phyloP scores from a whole-genome alignment of 2,888 invertebrate species.

The Alitta virens region DNA sequence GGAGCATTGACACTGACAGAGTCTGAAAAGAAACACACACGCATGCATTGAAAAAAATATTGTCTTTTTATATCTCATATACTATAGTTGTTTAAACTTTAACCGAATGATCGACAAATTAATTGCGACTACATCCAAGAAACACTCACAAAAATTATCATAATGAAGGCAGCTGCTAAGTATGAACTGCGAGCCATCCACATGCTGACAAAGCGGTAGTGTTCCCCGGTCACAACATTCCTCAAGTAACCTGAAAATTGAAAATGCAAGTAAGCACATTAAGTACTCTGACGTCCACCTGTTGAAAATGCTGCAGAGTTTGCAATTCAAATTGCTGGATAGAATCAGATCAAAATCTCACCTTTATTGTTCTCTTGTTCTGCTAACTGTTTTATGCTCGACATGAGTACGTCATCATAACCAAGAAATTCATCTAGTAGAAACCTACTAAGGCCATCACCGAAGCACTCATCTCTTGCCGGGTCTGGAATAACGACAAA shows the following conservation, averaged over 20 bases:
- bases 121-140: too few species aligned
- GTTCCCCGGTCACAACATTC: slow-evolving; percentile 96
- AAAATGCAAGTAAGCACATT: too few species aligned
- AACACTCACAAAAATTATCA: slow-evolving; percentile 95
- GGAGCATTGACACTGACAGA: slow-evolving; percentile 93
- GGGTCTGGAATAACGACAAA: slow-evolving; percentile 78
- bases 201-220: slow-evolving; percentile 96
- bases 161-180: slow-evolving; percentile 91
- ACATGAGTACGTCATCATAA: slow-evolving; percentile 95
- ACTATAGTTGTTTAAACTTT: too few species aligned
- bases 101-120: too few species aligned
- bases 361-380: slow-evolving; percentile 97
- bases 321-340: too few species aligned
- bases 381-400: slow-evolving; percentile 90
- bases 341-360: slow-evolving; percentile 33
- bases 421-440: slow-evolving; percentile 91
- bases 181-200: slow-evolving; percentile 94
- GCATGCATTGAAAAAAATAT: not conserved
- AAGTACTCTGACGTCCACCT: too few species aligned
- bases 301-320: too few species aligned
- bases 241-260: slow-evolving; percentile 61
- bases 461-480: slow-evolving; percentile 84
- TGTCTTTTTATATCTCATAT: too few species aligned
- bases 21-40: slow-evolving; percentile 72
- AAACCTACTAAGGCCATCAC: slow-evolving; percentile 84